A percentile compares a stretch with the other conserved stretches of the same genome.
phyloP scores from a whole-genome alignment of 2,797 vertebrate genomes.

The Takifugu ocellatus region DNA sequence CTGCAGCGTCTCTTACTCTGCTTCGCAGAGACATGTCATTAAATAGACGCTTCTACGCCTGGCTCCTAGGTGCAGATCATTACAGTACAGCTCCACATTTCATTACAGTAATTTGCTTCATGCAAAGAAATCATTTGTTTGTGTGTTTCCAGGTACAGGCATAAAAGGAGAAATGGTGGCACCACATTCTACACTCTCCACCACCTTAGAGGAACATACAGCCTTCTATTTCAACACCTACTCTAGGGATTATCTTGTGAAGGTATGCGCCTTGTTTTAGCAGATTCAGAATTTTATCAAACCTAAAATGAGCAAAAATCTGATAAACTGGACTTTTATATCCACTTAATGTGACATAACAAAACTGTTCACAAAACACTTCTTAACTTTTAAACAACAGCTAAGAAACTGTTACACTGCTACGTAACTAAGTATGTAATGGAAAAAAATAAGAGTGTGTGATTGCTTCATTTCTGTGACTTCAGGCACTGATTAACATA shows the following conservation, averaged over 20 bases:
- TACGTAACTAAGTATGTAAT: no score
- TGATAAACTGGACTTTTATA: no score
- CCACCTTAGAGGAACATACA: slow-evolving; percentile 81
- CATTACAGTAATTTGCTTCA: neutral
- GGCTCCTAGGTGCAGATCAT: slow-evolving; percentile 85
- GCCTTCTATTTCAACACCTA: slow-evolving; percentile 88
- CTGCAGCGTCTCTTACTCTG: slow-evolving; percentile 86
- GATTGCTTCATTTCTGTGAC: slow-evolving; percentile 29
- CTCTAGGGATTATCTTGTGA: slow-evolving; percentile 87
- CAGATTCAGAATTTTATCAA: neutral
- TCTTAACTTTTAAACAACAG: no score
- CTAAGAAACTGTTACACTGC: no score
- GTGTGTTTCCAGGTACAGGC: slow-evolving; percentile 79
- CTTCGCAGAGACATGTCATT: slow-evolving; percentile 98
- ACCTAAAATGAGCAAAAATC: no score
- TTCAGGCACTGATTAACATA: slow-evolving; percentile 85
- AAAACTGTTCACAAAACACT: no score
- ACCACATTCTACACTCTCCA: slow-evolving; percentile 73
- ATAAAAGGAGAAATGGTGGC: slow-evolving; percentile 87
- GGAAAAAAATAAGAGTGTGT: neutral
- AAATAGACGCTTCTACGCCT: slow-evolving; percentile 93
- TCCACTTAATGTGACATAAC: no score
- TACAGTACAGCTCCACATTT: neutral
- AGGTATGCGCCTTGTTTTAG: slow-evolving; percentile 71
- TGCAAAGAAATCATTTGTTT: slow-evolving; percentile 5